Conservation (phyloP, 2,888 invertebrate species). For the Arenicola marina region DNA sequence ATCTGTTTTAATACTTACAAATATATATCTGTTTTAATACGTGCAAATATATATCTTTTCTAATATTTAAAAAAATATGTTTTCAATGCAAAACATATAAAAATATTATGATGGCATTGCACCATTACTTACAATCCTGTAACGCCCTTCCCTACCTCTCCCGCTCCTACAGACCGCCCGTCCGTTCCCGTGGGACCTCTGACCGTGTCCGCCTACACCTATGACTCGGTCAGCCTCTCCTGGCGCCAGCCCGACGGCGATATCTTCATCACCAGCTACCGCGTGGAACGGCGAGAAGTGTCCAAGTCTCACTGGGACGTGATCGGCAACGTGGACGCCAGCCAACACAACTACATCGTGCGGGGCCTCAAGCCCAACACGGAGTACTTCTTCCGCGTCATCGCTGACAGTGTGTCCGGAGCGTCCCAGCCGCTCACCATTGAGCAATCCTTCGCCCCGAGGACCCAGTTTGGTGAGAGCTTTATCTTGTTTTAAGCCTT, state of each 20-base stretch:
- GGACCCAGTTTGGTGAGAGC: constrained; percentile 24
- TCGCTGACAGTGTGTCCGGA: constrained; percentile 41
- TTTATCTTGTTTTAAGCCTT: not conserved
- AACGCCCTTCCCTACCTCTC: no score
- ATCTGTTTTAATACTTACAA: no score
- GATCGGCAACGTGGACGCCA: constrained; percentile 27
- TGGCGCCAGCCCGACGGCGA: constrained; percentile 75
- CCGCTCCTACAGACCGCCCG: constrained; percentile 7
- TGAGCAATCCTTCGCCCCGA: constrained; percentile 26
- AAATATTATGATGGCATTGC: no score
- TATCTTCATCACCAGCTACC: constrained; percentile 39
- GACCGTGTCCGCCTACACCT: constrained; percentile 60
- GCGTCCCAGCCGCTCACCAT: constrained; percentile 23
- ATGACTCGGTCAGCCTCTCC: constrained; percentile 76
- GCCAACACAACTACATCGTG: constrained; percentile 27
- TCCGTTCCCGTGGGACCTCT: constrained; percentile 25
- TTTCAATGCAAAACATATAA: no score
- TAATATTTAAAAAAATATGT: no score
- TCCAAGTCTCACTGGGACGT: constrained; percentile 24
- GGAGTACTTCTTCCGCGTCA: constrained; percentile 57
- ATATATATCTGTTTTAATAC: no score
- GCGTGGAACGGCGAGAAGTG: constrained; percentile 38
- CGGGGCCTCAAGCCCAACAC: constrained; percentile 44
- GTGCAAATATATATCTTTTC: no score
- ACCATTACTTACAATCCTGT: no score